Evolutionary conservation across 2,888 invertebrate species (phyloP).

Genomic region (Eulithis testata): DNA sequence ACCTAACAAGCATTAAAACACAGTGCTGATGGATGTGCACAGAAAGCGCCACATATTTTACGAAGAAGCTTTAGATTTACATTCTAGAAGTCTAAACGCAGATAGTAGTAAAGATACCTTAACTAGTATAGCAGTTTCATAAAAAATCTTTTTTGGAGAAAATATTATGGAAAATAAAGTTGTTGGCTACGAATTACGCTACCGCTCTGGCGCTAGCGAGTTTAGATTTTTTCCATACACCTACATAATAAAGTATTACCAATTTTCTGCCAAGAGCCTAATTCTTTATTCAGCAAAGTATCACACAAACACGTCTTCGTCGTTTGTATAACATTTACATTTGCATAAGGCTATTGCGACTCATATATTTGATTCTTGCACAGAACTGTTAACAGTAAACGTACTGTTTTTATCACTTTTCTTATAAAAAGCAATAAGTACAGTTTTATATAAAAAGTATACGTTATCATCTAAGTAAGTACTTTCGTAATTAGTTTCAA

Average conservation of each 20-base stretch:
- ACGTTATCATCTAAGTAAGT: too few relatives aligned
- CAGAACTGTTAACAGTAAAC: constrained; percentile 8
- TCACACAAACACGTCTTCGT: constrained; percentile 28
- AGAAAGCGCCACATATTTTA: not conserved
- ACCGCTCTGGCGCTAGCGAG: too few relatives aligned
- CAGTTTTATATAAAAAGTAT: too few relatives aligned
- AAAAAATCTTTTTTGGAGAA: too few relatives aligned
- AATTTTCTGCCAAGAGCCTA: constrained; percentile 21
- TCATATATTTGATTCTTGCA: constrained; percentile 34
- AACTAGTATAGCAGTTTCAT: too few relatives aligned
- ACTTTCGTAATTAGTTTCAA: too few relatives aligned
- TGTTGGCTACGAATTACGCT: too few relatives aligned
- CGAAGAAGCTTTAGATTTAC: not conserved
- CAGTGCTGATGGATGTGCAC: not conserved
- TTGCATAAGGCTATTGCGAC: constrained; percentile 35
- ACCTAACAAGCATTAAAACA: not conserved
- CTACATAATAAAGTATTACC: constrained; percentile 2
- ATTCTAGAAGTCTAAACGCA: too few relatives aligned
- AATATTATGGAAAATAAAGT: too few relatives aligned
- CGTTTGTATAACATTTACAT: constrained; percentile 37
- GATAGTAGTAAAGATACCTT: too few relatives aligned
- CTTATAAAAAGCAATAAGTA: too few relatives aligned
- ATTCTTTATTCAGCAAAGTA: constrained; percentile 26
- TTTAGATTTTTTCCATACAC: not conserved
- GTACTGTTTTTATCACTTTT: constrained; percentile 10